Evolutionary conservation across 2,888 invertebrate species (phyloP).

Genomic region (Limulus polyphemus): DNA sequence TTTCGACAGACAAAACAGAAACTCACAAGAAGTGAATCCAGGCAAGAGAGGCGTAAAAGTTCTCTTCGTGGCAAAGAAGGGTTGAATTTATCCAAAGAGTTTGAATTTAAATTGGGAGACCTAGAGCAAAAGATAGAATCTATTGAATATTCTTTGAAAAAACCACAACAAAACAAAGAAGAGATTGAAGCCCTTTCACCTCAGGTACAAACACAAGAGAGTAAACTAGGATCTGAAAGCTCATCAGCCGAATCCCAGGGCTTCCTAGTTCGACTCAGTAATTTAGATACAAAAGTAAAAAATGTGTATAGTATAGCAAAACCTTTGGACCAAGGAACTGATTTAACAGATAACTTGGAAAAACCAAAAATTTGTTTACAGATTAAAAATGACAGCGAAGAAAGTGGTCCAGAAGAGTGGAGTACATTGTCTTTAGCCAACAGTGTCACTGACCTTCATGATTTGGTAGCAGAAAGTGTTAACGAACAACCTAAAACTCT

Average conservation of each 20-base stretch:
- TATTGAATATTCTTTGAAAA: conserved; percentile 14
- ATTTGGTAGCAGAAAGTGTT: conserved; percentile 25
- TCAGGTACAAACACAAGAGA: conserved; percentile 1
- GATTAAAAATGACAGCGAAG: conserved; percentile 12
- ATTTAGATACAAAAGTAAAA: conserved; percentile 17
- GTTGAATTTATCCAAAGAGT: conserved; percentile 17
- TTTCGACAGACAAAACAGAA: conserved; percentile 60
- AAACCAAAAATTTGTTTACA: conserved; percentile 21
- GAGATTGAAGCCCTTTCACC: conserved; percentile 10
- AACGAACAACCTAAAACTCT: conserved; percentile 1
- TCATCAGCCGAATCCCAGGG: conserved; percentile 12
- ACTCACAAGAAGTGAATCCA: conserved; percentile 58
- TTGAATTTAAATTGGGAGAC: conserved; percentile 19
- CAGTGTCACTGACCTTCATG: conserved; percentile 19
- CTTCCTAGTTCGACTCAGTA: conserved; percentile 14
- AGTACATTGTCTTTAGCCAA: conserved; percentile 18
- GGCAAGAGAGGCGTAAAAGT: conserved; percentile 64
- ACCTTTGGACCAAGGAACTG: conserved; percentile 4
- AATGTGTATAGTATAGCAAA: conserved; percentile 2
- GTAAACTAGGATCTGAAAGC: neutral
- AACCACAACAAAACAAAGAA: conserved; percentile 18
- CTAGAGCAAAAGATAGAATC: conserved; percentile 19
- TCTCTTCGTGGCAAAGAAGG: conserved; percentile 55
- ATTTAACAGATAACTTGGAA: conserved; percentile 11
- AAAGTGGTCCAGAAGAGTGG: conserved; percentile 17